Base-by-base conservation (phyloP, 2,888 invertebrate species). In the Elgonia sp. region DNA sequence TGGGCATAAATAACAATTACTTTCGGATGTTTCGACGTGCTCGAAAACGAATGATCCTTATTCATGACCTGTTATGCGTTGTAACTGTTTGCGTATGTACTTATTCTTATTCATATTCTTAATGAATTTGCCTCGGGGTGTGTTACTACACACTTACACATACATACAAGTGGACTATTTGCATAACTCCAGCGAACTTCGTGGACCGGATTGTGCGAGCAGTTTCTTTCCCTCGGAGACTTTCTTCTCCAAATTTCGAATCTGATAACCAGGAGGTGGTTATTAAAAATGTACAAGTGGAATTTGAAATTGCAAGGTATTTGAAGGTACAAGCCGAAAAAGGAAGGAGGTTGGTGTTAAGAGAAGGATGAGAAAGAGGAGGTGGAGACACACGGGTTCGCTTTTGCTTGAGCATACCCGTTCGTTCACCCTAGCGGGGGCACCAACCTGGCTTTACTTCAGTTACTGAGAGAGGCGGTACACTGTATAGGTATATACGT, bases 391-490 rank as follows among this genome's bases (percentile, higher is more conserved):
- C 93, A 92, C 93, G 93, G 93, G 93, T 92, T 93, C 92, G 93
- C 93, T 87, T 87, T 87, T 87, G 87, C 87, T 84, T 87, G 87
- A 87, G 87, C 87, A 84, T 84, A 93, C 93, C 93, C 94, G 94
- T 94, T 94, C 94, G 94, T 94, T 94, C 94, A 94, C 94, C 94
- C 94, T 94, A 93, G 92, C 93, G 94, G 93, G 94, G 94, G 94
- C 94, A 94, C 94, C 94, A 94, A 94, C 94, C 94, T 94, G 94
- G 93, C 94, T 94, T 94, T 94, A 94, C 94, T 94, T 94, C 94
- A 93, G 93, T 94, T 94, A 93, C 93, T 92, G 92, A 92, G 87
- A 89, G 87, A 85, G 84, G 77, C 89, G 76, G 87, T 83, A 81
- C 83, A 75, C 72, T 82, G 90, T 90, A 90, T 89, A 90, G 89